phyloP scores from a whole-genome alignment of 2,113 vertebrate genomes.

The Oostethus manadensis region DNA sequence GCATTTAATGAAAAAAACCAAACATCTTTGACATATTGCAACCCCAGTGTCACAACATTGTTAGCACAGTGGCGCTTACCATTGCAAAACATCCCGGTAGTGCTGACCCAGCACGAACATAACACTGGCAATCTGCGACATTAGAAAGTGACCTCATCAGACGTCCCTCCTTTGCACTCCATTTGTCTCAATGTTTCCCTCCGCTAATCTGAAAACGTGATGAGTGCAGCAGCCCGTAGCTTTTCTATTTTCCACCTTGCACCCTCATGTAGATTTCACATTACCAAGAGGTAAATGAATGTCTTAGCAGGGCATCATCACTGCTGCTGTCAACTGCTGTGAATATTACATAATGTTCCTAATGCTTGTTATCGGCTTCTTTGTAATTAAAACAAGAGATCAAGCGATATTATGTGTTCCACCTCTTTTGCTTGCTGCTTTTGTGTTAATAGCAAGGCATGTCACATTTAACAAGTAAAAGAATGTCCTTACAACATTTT shows the following conservation, averaged over 20 bases:
- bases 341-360: conserved; percentile 65
- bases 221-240: conserved; percentile 40
- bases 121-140: conserved; percentile 3
- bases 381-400: conserved; percentile 68
- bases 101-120: neutral
- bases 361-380: conserved; percentile 57
- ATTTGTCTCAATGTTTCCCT: conserved; percentile 44
- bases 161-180: conserved; percentile 5
- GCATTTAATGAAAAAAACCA: too few species aligned
- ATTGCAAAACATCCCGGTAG: conserved; percentile 2
- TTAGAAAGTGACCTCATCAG: conserved; percentile 32
- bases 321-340: conserved; percentile 58
- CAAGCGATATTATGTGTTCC: conserved; percentile 52
- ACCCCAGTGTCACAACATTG: neutral
- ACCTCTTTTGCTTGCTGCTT: conserved; percentile 31
- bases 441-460: conserved; percentile 17
- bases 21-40: neutral
- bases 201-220: conserved; percentile 63
- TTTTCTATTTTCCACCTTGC: conserved; percentile 31
- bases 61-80: conserved; percentile 3
- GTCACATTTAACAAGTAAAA: conserved; percentile 24
- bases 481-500: conserved; percentile 10
- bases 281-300: conserved; percentile 42
- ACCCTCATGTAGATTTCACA: conserved; percentile 39
- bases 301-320: conserved; percentile 51